These are phyloP conservation scores for Cladorhizidae sp. DNA, from an alignment of 37 sponge, comb jelly and placozoan species.

Conservation along the genomic window DNA sequence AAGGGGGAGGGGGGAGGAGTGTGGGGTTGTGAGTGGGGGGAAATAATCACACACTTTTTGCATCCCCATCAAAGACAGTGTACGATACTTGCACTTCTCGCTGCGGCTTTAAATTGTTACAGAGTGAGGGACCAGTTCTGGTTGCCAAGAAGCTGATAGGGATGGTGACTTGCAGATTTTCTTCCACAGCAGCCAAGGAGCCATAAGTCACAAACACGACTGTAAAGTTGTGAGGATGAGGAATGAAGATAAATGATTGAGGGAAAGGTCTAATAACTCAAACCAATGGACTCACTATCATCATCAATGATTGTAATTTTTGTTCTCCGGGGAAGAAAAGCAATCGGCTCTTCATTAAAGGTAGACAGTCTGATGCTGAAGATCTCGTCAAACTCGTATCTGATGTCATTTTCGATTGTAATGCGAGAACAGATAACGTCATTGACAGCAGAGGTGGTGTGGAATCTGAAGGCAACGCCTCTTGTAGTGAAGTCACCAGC, in stretches of 20 bases:
- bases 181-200: neutral
- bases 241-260: neutral
- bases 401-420: neutral
- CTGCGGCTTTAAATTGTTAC: neutral
- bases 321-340: conserved; percentile 1
- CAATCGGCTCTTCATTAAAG: neutral
- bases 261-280: no score
- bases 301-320: conserved; percentile 26
- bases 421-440: neutral
- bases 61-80: neutral
- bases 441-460: neutral
- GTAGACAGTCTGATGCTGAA: neutral
- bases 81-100: neutral
- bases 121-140: neutral
- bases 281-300: conserved; percentile 15
- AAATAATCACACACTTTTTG: neutral
- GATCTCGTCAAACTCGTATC: conserved; percentile 5
- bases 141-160: neutral
- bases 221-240: neutral
- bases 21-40: neutral
- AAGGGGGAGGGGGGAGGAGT: neutral
- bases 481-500: neutral
- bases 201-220: neutral
- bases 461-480: neutral
- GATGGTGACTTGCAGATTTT: neutral